Evolutionary conservation across 1,140 invertebrate genomes (phyloP).

Genomic region (fruit fly (Drosophila melanogaster)): Release_6_plus_ISO1_MT NT_033779.5:18962501-18963000

Average conservation of each 20-base stretch:
- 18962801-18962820: slow-evolving; percentile 82
- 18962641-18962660: slow-evolving; percentile 14
- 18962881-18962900: slow-evolving; percentile 87
- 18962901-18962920: slow-evolving; percentile 86
- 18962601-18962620: slow-evolving; percentile 19
- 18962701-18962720: slow-evolving; percentile 10
- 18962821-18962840: slow-evolving; percentile 82
- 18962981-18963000: slow-evolving; percentile 43
- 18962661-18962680: slow-evolving; percentile 37
- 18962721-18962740: slow-evolving; percentile 60
- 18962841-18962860: slow-evolving; percentile 71
- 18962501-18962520: slow-evolving; percentile 57
- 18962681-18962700: slow-evolving; percentile 35
- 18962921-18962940: slow-evolving; percentile 89
- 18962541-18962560: slow-evolving; percentile 21
- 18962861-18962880: slow-evolving; percentile 85
- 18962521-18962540: slow-evolving; percentile 51
- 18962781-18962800: slow-evolving; percentile 79
- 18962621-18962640: slow-evolving; percentile 24
- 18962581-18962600: slow-evolving; percentile 10
- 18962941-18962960: slow-evolving; percentile 93
- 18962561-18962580: slow-evolving; percentile 63
- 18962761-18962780: slow-evolving; percentile 80
- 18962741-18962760: slow-evolving; percentile 78
- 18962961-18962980: slow-evolving; percentile 85